Conservation (phyloP, 2,888 invertebrate genomes). For the Neocrepidodera transversa region DNA sequence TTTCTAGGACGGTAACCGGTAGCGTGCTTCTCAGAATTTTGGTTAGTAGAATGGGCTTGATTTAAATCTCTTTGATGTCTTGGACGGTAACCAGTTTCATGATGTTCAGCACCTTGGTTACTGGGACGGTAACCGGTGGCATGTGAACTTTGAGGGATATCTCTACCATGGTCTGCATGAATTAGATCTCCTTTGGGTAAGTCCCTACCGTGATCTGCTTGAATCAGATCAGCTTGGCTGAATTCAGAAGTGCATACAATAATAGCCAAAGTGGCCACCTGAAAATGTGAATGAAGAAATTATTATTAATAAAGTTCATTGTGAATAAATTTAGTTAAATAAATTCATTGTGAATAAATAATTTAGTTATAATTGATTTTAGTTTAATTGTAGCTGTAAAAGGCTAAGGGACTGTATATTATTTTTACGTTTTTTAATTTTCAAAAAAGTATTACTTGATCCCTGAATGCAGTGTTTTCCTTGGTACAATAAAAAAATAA, state of each 20-base stretch:
- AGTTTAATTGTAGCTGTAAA: not conserved
- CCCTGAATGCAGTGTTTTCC: too few relatives aligned
- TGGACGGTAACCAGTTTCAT: not conserved
- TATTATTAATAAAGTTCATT: not conserved
- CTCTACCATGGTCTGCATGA: not conserved
- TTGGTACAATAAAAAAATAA: too few relatives aligned
- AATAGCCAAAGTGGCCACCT: slow-evolving; percentile 2
- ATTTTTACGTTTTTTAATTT: not conserved
- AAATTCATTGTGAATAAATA: not conserved
- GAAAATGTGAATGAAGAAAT: not conserved
- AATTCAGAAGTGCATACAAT: not conserved
- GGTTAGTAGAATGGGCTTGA: not conserved
- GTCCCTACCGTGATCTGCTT: not conserved
- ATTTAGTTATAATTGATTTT: not conserved
- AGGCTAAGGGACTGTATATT: not conserved
- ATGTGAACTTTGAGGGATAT: not conserved
- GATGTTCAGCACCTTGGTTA: not conserved
- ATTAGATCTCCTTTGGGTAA: not conserved
- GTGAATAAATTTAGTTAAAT: too few relatives aligned
- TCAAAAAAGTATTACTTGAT: not conserved
- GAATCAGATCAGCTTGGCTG: not conserved
- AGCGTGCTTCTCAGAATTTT: not conserved
- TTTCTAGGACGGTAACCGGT: not conserved
- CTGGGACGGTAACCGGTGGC: slow-evolving; percentile 5
- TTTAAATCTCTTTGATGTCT: not conserved